Base-by-base conservation (phyloP, 2,113 vertebrate species). In the Dicerorhinus sumatrensis region DNA sequence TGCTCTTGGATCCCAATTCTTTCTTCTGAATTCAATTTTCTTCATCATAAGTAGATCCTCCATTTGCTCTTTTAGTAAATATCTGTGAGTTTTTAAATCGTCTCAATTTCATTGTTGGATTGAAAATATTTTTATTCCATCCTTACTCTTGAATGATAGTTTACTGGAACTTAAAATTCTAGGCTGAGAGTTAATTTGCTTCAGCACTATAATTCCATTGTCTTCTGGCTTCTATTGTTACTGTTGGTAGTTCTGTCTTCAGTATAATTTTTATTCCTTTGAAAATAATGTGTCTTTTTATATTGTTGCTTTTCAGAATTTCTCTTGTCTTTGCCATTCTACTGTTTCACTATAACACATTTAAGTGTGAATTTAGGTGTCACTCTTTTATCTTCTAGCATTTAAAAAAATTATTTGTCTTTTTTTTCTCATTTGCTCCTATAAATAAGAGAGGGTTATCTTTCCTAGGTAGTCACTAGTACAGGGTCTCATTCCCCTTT, bases 111-210 rank as follows among this genome's bases (percentile, higher is more conserved):
- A 88, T 25, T 89, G 58, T 51, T 93, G 33, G 25, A 70, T 62
- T 93, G 16, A 80, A 91, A 95, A 90, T 79, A 69, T 69, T 97
- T 93, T 87, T 73, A 87, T 88, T 94, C 95, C 54, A 95, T 81
- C 67, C 25, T 97, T 85, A 86, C 20, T 29, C 21, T 77, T 92
- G n/a, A 91, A 36, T 81, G 36, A 63, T 70, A 70, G 5, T 92
- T 95, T 83, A 91, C 6, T 84, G 62, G 20, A 25, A 93, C 39
- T 96, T 93, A 89, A 77, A 95, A 84, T 85, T 80, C 76, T 93
- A 86, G 62, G 54, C 21, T 97, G 89, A 56, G 13, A 80, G 77
- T 84, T 80, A 46, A 89, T 96, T 95, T 97, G 65, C 31, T 77
- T 94, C 13, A 36, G 67, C 33, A 86, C 39, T 89, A 12, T 36